These are phyloP conservation scores for Triops longicaudatus DNA, from an alignment of 1,140 invertebrate genomes.

Conservation along the genomic window DNA sequence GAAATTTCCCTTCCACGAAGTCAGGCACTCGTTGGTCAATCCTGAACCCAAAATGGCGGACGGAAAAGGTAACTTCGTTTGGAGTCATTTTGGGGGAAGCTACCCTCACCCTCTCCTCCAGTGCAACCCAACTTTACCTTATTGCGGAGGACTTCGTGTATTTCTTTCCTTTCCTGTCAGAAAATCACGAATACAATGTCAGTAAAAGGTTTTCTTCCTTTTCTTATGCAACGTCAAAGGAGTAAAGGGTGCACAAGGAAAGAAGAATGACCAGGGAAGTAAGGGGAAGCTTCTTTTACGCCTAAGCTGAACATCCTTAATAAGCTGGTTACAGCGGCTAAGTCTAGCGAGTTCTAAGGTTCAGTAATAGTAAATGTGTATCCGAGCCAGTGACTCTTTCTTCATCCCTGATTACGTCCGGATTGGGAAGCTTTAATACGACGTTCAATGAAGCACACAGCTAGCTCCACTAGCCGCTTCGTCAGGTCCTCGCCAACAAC, in stretches of 20 bases:
- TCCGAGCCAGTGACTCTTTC: slow-evolving; percentile 10
- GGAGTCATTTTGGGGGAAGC: neutral
- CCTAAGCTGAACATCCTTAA: neutral
- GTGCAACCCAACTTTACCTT: neutral
- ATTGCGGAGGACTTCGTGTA: neutral
- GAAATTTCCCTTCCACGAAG: neutral
- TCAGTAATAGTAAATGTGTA: slow-evolving; percentile 6
- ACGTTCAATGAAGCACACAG: neutral
- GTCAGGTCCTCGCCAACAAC: neutral
- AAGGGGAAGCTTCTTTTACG: neutral
- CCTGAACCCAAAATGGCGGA: neutral
- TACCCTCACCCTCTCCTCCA: neutral
- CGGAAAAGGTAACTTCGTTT: neutral
- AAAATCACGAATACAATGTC: neutral
- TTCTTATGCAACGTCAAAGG: neutral
- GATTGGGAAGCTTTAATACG: slow-evolving; percentile 12
- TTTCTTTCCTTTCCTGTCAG: neutral
- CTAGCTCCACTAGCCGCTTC: neutral
- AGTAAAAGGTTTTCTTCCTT: neutral
- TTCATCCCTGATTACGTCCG: slow-evolving; percentile 14
- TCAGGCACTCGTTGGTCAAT: neutral
- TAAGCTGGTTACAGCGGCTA: neutral
- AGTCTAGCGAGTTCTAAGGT: neutral
- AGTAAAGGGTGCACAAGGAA: neutral
- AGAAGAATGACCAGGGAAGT: neutral